These are phyloP conservation scores for Drosophila nigrodunni DNA, from an alignment of 1,140 invertebrate species.

Conservation along the genomic window DNA sequence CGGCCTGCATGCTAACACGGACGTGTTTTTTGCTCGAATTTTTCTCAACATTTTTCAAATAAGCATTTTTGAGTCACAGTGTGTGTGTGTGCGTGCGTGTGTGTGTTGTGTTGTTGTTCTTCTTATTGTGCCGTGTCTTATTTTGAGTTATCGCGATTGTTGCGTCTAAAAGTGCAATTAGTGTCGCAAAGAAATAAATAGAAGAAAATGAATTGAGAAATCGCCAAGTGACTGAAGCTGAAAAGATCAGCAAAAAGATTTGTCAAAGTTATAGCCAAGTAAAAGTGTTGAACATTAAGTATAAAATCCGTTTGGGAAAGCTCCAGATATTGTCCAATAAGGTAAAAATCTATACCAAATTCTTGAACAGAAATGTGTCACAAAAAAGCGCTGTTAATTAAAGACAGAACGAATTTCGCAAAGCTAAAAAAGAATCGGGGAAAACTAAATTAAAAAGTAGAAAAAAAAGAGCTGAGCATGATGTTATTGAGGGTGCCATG, in stretches of 20 bases:
- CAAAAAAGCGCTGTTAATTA: conserved; percentile 62
- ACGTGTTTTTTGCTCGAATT: conserved; percentile 56
- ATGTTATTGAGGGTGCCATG: conserved; percentile 43
- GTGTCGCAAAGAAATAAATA: conserved; percentile 62
- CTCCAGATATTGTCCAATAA: conserved; percentile 4
- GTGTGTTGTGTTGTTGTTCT: conserved; percentile 1
- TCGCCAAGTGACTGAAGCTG: conserved; percentile 28
- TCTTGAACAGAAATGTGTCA: conserved; percentile 18
- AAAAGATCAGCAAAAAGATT: conserved; percentile 36
- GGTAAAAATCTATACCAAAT: conserved; percentile 21
- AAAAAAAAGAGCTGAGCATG: background rate
- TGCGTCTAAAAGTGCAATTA: conserved; percentile 72
- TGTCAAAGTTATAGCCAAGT: conserved; percentile 13
- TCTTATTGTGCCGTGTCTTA: conserved; percentile 47
- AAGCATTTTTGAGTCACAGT: conserved; percentile 46
- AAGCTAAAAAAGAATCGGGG: conserved; percentile 13
- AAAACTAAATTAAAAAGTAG: background rate
- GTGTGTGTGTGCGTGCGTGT: conserved; percentile 5
- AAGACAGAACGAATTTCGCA: conserved; percentile 42
- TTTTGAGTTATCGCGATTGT: conserved; percentile 78
- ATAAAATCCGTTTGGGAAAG: background rate
- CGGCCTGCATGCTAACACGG: conserved; percentile 72
- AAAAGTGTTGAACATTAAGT: conserved; percentile 30
- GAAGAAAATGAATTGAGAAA: conserved; percentile 70
- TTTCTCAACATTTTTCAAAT: conserved; percentile 10